Conservation (phyloP, 2,113 vertebrate species). For the Triplophysa dalaica region DNA sequence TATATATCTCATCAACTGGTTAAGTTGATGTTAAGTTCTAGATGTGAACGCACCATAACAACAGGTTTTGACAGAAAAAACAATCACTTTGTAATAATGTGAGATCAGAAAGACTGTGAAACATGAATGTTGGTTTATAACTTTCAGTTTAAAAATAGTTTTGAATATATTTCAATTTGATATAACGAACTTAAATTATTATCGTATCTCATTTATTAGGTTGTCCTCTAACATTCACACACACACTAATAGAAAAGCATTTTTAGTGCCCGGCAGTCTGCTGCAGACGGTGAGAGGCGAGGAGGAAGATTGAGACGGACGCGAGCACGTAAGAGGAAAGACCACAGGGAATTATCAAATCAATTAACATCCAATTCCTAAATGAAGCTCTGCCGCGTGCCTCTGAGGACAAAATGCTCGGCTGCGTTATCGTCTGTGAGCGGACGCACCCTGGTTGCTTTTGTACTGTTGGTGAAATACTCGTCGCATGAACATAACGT, state of each 20-base stretch:
- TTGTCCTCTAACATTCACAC: too few species aligned
- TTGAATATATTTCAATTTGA: too few species aligned
- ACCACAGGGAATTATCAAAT: slow-evolving; percentile 88
- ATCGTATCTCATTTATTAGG: too few species aligned
- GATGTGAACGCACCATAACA: not conserved
- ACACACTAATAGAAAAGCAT: slow-evolving; percentile 79
- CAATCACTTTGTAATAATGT: slow-evolving; percentile 41
- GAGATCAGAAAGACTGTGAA: too few species aligned
- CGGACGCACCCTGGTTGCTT: slow-evolving; percentile 73
- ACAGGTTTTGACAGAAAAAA: slow-evolving; percentile 45
- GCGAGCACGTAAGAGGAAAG: slow-evolving; percentile 54
- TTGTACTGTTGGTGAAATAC: slow-evolving; percentile 45
- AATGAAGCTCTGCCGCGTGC: slow-evolving; percentile 83
- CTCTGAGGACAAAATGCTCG: slow-evolving; percentile 85
- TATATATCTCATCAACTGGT: not conserved
- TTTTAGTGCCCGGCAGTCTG: slow-evolving; percentile 76
- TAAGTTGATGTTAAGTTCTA: not conserved
- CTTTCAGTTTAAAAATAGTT: too few species aligned
- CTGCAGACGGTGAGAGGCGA: slow-evolving; percentile 68
- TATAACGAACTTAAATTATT: too few species aligned
- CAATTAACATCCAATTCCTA: slow-evolving; percentile 93
- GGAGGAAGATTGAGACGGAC: slow-evolving; percentile 54
- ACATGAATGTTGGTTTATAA: too few species aligned
- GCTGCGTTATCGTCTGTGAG: slow-evolving; percentile 83
- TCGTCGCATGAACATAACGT: slow-evolving; percentile 26